Evolutionary conservation across 2,888 invertebrate genomes (phyloP), one percentile per base, ranked within the genome.

Genomic region (Crematogaster levior): DNA sequence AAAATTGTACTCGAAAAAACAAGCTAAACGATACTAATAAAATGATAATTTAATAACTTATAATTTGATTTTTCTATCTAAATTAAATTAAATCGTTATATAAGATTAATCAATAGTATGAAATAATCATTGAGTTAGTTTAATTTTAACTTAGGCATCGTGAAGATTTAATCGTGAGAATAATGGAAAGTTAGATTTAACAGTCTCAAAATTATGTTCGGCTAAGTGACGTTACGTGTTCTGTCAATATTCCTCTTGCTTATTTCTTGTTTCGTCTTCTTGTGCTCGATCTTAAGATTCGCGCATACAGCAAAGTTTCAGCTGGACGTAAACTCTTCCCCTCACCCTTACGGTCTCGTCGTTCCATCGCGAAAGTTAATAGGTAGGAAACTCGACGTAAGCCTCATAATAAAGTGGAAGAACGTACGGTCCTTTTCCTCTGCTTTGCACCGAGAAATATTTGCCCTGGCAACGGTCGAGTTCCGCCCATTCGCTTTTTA

Each of bases 371-470:
- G 81, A 74, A 84, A 86, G 87, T 90, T 87, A 90, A 87, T 90
- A 90, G 86, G 83, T 86, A 85, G 82, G 84, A 86, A 82, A 89
- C 86, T 85, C 84, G 65, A 84, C 85, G 86, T 84, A 88, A 91
- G 89, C 87, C 88, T 83, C 84, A 83, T 86, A 90, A 91, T 90
- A 89, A 91, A 91, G 86, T 87, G 86, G 84, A 84, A 83, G 82
- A 88, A 90, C 85, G 86, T 88, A 90, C 89, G 90, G 86, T 70
- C 48, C 83, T 86, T 40, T 80, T 82, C 75, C 82, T 73, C 63
- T 48, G 34, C 58, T 75, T 84, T 65, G 74, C 68, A 82, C 51
- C 53, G 68, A 66, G 81, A 84, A 85, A 83, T 90, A 86, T 88
- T 88, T 85, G 72, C 63, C 60, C 75, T 21, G 40, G 43, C 37